Conservation (phyloP, 2,888 invertebrate genomes). For the Tetheella fluctuosa region DNA sequence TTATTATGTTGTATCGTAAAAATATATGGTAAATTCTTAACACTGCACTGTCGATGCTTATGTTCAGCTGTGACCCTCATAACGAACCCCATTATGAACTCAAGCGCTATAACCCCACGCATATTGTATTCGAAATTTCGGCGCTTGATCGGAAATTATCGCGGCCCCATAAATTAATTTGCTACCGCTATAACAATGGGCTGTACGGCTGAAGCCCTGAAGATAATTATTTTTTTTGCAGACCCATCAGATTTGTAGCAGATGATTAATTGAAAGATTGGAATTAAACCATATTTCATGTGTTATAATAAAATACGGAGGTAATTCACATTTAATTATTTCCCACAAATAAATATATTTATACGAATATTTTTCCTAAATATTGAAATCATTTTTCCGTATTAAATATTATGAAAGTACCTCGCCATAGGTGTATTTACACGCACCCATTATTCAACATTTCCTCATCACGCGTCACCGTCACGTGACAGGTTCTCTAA, state of each 20-base stretch:
- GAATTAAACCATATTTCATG: background rate
- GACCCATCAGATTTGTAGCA: slow-evolving; percentile 7
- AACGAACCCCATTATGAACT: slow-evolving; percentile 7
- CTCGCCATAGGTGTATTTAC: slow-evolving; percentile 17
- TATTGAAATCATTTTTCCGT: background rate
- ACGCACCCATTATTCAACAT: slow-evolving; percentile 38
- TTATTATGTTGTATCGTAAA: background rate
- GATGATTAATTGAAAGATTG: slow-evolving; percentile 15
- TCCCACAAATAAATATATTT: too few relatives aligned
- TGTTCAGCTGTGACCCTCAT: background rate
- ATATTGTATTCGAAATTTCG: slow-evolving; percentile 8
- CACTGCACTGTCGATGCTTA: background rate
- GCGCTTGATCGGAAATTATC: slow-evolving; percentile 4
- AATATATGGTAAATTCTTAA: background rate
- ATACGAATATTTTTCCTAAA: background rate
- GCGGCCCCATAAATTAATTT: slow-evolving; percentile 31
- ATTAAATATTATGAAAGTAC: slow-evolving; percentile 24
- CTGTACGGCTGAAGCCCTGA: slow-evolving; percentile 29
- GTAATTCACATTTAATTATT: too few relatives aligned
- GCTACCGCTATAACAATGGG: slow-evolving; percentile 31
- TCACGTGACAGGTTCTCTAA: slow-evolving; percentile 30
- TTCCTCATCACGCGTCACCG: slow-evolving; percentile 24
- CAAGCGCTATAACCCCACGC: background rate
- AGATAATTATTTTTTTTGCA: slow-evolving; percentile 7
- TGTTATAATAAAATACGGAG: too few relatives aligned